These are phyloP conservation scores for Chalcis sispes DNA, from an alignment of 2,888 invertebrate species.

Conservation along the genomic window DNA sequence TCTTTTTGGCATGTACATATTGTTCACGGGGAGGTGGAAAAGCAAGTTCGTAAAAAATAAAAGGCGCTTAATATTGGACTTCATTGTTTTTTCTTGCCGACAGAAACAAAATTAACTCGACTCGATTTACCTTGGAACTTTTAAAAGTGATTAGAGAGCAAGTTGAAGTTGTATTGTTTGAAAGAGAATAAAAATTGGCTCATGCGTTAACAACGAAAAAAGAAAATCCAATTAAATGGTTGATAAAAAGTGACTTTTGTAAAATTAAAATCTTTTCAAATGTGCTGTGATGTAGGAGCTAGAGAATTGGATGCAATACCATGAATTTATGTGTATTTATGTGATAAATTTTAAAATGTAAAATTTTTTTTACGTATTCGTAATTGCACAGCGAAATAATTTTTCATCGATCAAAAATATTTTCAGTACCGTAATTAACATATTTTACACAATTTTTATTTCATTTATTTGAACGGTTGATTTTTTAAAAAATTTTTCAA, in stretches of 20 bases:
- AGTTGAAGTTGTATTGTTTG: conserved; percentile 48
- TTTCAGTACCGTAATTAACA: no score
- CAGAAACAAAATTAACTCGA: conserved; percentile 35
- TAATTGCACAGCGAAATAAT: no score
- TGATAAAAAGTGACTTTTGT: not conserved
- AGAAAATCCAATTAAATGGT: conserved; percentile 21
- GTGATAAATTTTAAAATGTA: not conserved
- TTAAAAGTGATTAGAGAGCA: conserved; percentile 44
- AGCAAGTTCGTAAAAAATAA: not conserved
- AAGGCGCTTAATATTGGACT: conserved; percentile 23
- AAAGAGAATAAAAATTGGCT: conserved; percentile 32
- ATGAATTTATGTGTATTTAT: no score
- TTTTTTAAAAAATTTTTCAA: no score
- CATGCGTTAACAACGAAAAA: not conserved
- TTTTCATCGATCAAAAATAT: no score
- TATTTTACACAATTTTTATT: no score
- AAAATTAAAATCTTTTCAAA: not conserved
- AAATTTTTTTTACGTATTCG: not conserved
- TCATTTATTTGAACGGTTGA: no score
- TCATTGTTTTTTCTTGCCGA: conserved; percentile 28
- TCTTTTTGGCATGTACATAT: conserved; percentile 13
- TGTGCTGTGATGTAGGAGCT: no score
- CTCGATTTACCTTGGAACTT: conserved; percentile 30
- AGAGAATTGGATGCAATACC: no score
- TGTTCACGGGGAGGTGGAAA: not conserved